Base-by-base conservation (phyloP, 1,140 invertebrate genomes). In the Papilio xuthus region DNA sequence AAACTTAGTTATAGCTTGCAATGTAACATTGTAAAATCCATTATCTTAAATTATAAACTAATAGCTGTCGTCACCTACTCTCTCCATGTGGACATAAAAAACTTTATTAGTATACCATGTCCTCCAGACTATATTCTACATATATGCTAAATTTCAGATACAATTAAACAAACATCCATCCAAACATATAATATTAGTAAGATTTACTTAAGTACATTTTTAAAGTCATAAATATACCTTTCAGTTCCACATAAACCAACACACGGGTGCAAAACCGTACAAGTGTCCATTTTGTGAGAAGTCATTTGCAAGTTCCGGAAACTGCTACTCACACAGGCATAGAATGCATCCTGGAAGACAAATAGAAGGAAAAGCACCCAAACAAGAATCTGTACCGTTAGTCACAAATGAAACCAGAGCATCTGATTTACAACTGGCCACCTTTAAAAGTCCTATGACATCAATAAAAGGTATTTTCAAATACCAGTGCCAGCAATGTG, bases 201-300 rank as follows among this genome's bases (percentile, higher is more conserved):
- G n/a, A n/a, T n/a, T n/a, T n/a, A n/a, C n/a, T n/a, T n/a, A n/a
- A n/a, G n/a, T n/a, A n/a, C n/a, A 53, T 53, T 53, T 10, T 20
- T 53, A 44, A 20, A 9, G 10, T 70, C 47, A 75, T 70, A 18
- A 77, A 67, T 89, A 84, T 78, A 79, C 77, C 79, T 83, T 88
- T 89, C 88, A 96, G 95, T 97, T 97, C 90, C 96, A 97, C 88
- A 96, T 96, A 82, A 97, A 97, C 88, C 96, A 97, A 85, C 97
- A 98, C 88, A 97, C 97, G 23, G 97, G 97, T 60, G 96, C 96
- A 23, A 95, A 96, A 80, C 97, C 97, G 9, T 97, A 97, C 92
- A 95, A 96, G 87, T 98, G 97, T 94, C 95, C 96, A 26, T 97
- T 97, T 87, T 98, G 97, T 94, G 95, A 96, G 1, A 96, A 97